phyloP scores from a whole-genome alignment of 2,797 vertebrate species.

The Thamnophis elegans region DNA sequence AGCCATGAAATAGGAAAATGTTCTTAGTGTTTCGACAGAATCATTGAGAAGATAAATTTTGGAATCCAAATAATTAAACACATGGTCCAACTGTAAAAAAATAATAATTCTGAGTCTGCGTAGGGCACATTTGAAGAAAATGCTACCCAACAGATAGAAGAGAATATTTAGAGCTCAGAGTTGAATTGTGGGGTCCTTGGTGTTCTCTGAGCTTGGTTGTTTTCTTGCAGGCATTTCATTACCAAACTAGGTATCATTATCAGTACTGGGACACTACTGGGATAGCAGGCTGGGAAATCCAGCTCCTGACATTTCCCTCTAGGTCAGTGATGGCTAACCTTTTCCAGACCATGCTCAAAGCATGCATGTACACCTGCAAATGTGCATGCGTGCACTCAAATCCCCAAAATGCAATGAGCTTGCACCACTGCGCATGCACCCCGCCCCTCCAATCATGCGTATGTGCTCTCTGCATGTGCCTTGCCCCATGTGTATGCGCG shows the following conservation, averaged over 20 bases:
- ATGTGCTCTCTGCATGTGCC: too few species aligned
- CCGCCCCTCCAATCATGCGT: too few species aligned
- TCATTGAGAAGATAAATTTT: neutral
- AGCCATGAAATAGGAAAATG: neutral
- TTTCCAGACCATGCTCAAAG: too few species aligned
- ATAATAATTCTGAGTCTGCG: neutral
- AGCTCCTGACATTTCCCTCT: neutral
- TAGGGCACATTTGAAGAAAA: neutral
- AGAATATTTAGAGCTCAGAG: neutral
- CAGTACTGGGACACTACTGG: neutral
- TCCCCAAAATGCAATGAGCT: too few species aligned
- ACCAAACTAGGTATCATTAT: neutral
- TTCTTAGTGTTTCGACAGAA: neutral
- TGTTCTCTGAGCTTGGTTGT: neutral
- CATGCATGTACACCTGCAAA: too few species aligned
- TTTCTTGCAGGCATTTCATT: neutral
- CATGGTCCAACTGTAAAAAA: neutral
- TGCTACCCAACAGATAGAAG: neutral
- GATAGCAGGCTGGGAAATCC: neutral
- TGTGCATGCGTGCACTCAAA: too few species aligned
- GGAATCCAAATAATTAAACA: neutral
- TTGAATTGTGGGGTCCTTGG: neutral
- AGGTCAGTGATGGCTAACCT: neutral
- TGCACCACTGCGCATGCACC: too few species aligned
- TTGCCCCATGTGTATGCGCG: too few species aligned